phyloP scores from a whole-genome alignment of 2,113 vertebrate species.

The Chloebia gouldiae region DNA sequence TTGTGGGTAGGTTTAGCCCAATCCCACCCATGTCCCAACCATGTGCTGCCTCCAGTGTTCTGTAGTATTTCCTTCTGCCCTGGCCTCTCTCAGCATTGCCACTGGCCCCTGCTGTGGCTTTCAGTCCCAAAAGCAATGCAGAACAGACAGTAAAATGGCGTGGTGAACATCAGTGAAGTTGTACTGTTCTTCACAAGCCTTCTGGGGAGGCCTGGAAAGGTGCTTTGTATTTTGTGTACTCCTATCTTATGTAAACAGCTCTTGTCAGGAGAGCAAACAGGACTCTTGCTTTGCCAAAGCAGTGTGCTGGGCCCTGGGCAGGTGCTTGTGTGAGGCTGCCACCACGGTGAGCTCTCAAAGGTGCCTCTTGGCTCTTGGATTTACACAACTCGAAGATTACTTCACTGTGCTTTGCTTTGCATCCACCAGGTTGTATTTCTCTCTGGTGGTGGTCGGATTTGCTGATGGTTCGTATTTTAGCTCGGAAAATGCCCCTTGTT shows the following conservation, averaged over 20 bases:
- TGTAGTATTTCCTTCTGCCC: neutral
- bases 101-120: neutral
- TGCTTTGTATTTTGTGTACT: neutral
- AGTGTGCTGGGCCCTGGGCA: neutral
- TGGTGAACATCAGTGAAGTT: neutral
- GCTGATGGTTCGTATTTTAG: constrained; percentile 78
- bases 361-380: neutral
- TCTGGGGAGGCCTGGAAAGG: neutral
- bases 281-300: neutral
- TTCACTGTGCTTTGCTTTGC: neutral
- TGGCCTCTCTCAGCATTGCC: neutral
- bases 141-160: neutral
- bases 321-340: neutral
- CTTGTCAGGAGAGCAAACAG: neutral
- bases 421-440: constrained; percentile 70
- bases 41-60: rapidly evolving
- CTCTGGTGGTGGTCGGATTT: constrained; percentile 72
- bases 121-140: neutral
- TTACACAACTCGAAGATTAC: neutral
- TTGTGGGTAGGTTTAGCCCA: neutral
- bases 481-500: constrained; percentile 56
- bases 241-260: neutral
- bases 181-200: neutral
- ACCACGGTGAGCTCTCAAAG: rapidly evolving
- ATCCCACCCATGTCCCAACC: neutral